Percentiles rank a stretch among this genome's conserved stretches.
Evolutionary conservation across 2,113 vertebrate genomes (phyloP).

Genomic region (Stigmatopora argus): DNA sequence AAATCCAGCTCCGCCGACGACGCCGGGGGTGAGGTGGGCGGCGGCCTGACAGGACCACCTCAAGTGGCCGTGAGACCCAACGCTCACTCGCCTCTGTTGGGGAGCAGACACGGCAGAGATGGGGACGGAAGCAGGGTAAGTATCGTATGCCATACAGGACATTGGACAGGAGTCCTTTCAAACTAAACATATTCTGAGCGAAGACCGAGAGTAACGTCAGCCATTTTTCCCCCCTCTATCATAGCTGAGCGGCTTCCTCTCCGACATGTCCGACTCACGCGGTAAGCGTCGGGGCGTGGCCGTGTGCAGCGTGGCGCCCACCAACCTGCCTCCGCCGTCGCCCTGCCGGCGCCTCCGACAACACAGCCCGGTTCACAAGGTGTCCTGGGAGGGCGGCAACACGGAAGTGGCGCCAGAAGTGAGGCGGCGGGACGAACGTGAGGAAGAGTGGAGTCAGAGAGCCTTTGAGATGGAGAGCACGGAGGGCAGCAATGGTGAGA

Average conservation of each 20-base stretch:
- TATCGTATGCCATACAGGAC: constrained; percentile 32
- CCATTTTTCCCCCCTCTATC: constrained; percentile 15
- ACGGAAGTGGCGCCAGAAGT: constrained; percentile 60
- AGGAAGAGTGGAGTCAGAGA: constrained; percentile 63
- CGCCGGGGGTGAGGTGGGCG: constrained; percentile 56
- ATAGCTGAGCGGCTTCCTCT: constrained; percentile 86
- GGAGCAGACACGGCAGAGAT: constrained; percentile 29
- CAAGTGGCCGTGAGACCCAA: constrained; percentile 89
- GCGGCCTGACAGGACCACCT: constrained; percentile 76
- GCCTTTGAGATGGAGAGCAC: constrained; percentile 59
- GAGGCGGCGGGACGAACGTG: constrained; percentile 47
- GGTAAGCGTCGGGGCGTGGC: constrained; percentile 83
- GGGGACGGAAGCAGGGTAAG: constrained; percentile 46
- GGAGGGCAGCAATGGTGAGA: constrained; percentile 37
- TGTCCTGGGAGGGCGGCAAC: constrained; percentile 80
- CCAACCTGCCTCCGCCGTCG: constrained; percentile 80
- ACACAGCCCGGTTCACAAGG: constrained; percentile 83
- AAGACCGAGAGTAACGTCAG: background rate
- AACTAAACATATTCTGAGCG: too few relatives aligned
- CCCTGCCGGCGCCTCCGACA: constrained; percentile 71
- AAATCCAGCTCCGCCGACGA: constrained; percentile 51
- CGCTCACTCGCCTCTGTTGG: constrained; percentile 71
- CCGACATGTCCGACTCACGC: constrained; percentile 78
- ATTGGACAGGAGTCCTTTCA: too few relatives aligned
- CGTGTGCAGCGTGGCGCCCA: constrained; percentile 93